Evolutionary conservation across 2,113 vertebrate species (phyloP).

Genomic region (Ammodytes dubius): DNA sequence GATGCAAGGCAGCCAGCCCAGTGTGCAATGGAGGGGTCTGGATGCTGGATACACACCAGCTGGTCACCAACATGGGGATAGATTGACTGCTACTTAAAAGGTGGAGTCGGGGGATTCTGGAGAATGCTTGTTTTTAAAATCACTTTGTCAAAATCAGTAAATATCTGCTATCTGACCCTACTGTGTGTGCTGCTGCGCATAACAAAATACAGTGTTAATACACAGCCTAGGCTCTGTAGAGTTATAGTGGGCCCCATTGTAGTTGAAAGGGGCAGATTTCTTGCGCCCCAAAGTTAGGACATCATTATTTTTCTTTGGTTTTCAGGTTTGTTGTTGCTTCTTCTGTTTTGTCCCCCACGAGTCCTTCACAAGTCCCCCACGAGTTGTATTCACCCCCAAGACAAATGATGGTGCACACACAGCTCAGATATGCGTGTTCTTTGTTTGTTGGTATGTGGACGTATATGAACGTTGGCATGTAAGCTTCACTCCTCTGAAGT

Average conservation of each 20-base stretch:
- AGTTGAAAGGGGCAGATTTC: not conserved
- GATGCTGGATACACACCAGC: not conserved
- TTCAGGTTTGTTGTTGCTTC: slow-evolving; percentile 16
- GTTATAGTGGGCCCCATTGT: too few species aligned
- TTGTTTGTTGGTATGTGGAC: slow-evolving; percentile 10
- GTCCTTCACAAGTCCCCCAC: too few species aligned
- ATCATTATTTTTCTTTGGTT: slow-evolving; percentile 64
- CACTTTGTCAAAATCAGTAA: too few species aligned
- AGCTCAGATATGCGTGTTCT: slow-evolving; percentile 25
- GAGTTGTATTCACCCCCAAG: slow-evolving; percentile 23
- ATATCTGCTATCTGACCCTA: too few species aligned
- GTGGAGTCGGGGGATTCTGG: too few species aligned
- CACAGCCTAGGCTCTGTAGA: too few species aligned
- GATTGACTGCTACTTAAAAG: not conserved
- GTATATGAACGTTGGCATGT: slow-evolving; percentile 30
- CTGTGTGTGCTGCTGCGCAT: too few species aligned
- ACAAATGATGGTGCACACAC: slow-evolving; percentile 28
- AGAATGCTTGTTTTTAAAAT: too few species aligned
- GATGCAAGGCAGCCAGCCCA: slow-evolving; percentile 25
- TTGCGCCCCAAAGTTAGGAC: slow-evolving; percentile 46
- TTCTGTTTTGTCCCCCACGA: slow-evolving; percentile 12
- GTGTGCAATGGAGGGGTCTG: slow-evolving; percentile 25
- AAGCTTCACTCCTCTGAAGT: slow-evolving; percentile 48
- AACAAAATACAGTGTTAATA: too few species aligned
- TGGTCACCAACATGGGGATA: not conserved